A percentile compares a stretch with the other conserved stretches of the same genome.
Conservation (phyloP, 30 jellyfish, hydroid and myxozoan genomes). For the Morbakka virulenta region DNA sequence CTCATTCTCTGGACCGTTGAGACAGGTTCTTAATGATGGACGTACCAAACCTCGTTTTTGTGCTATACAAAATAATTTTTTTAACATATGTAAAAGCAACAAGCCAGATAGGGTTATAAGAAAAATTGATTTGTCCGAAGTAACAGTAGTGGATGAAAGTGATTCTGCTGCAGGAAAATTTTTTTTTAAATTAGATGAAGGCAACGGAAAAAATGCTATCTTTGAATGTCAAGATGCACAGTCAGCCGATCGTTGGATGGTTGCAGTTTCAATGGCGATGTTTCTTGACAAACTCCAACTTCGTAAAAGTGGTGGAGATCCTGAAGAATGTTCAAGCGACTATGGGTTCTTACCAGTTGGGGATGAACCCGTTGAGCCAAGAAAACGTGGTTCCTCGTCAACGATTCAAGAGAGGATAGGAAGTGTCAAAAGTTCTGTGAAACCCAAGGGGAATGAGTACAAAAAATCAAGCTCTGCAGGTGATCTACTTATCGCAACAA, state of each 20-base stretch:
- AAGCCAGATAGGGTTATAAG: constrained; percentile 65
- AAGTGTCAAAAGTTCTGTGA: background rate
- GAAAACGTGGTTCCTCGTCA: constrained; percentile 11
- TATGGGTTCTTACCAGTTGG: background rate
- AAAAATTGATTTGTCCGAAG: constrained; percentile 72
- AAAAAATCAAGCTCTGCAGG: background rate
- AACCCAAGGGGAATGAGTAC: background rate
- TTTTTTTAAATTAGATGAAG: constrained; percentile 75
- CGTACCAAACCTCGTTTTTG: constrained; percentile 77
- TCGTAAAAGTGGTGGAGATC: constrained; percentile 51
- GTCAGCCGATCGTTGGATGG: constrained; percentile 98
- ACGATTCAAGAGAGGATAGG: constrained; percentile 5
- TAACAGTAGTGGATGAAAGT: constrained; percentile 87
- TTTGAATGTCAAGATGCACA: constrained; percentile 68
- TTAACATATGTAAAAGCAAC: constrained; percentile 69
- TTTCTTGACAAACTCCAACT: constrained; percentile 76
- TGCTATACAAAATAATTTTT: constrained; percentile 72
- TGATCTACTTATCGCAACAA: background rate
- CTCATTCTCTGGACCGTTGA: constrained; percentile 67
- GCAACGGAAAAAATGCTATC: constrained; percentile 26
- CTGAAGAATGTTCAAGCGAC: constrained; percentile 11
- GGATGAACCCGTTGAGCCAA: background rate
- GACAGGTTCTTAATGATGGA: constrained; percentile 11
- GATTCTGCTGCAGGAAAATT: constrained; percentile 65
- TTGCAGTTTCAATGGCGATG: constrained; percentile 97